phyloP scores from a whole-genome alignment of 2,888 invertebrate species.

The Diarsia brunnea region DNA sequence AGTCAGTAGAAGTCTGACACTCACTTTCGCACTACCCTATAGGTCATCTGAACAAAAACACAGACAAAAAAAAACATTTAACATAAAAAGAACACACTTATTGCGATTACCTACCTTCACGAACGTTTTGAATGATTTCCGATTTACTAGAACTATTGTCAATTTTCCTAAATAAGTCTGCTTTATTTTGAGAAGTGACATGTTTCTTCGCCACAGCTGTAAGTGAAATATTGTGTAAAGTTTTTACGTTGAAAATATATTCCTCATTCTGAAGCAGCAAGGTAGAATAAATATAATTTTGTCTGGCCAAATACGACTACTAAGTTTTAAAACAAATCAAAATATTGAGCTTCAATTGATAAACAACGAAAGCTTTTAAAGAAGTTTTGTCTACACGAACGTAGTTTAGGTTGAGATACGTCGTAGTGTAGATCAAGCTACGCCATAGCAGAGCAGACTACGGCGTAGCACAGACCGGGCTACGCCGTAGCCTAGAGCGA shows the following conservation, averaged over 20 bases:
- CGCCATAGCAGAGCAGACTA: neutral
- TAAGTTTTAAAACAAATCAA: too few species aligned
- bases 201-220: constrained; percentile 47
- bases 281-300: neutral
- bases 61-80: neutral
- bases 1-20: too few species aligned
- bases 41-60: too few species aligned
- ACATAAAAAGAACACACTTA: neutral
- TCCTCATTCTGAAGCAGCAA: too few species aligned
- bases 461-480: neutral
- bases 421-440: neutral
- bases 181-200: constrained; percentile 18
- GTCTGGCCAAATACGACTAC: neutral
- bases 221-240: neutral
- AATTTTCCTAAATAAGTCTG: constrained; percentile 36
- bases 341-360: neutral
- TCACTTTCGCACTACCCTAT: too few species aligned
- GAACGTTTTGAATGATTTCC: constrained; percentile 24
- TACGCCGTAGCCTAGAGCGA: neutral
- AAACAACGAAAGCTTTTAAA: neutral
- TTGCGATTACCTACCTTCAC: constrained; percentile 8
- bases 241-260: neutral
- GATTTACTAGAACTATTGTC: constrained; percentile 31
- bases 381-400: neutral
- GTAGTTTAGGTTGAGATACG: neutral